Evolutionary conservation across 92 coral and sea anemone genomes (phyloP), one percentile per base, ranked within the genome.

Genomic region (Actinernus sp.): DNA sequence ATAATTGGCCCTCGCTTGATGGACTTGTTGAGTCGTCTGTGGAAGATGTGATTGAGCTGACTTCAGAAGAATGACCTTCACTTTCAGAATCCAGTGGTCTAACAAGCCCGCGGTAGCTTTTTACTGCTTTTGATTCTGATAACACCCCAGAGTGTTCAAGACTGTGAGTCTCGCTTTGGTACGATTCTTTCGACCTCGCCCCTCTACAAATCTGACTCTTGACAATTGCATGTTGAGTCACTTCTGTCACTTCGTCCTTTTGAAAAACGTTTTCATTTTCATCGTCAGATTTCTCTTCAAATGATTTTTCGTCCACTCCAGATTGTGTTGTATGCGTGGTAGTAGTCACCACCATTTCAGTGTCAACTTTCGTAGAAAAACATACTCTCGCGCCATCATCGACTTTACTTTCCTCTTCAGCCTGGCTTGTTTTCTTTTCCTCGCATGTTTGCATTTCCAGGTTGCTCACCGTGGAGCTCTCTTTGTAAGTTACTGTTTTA

Each of bases 1-100:
- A 70, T 38, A 52, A 31, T 33, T 55, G 78, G 17, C 39, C 78
- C 33, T 56, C 76, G 25, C 65, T 68, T 2, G 76, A 68, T 27
- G 13, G 57, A 44, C 64, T 43, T 23, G 48, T 51, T 16, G 73
- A 65, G 2, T 65, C 63, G 26, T 62, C 78, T 8, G 65, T 57
- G 31, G 78, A 70, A 26, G 58, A 61, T 19, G 76, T 68, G 26
- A 66, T 55, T 21, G 70, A 62, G 25, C 74, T 52, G 36, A 67
- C 61, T 53, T 67, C 74, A 17, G 78, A 70, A 12, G 65, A 56
- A 30, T 70, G 66, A 17, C 78, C 78, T 31, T 70, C 78, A 38
- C 78, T 70, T 7, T 70, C 78, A 16, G 78, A 70, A 28, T 57
- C 78, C 27, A 70, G 17, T 8, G 52, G 19, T 45, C 52, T 45